Evolutionary conservation across 2,888 invertebrate genomes (phyloP), one percentile per base, ranked within the genome.

Genomic region (Melanophora roralis): DNA sequence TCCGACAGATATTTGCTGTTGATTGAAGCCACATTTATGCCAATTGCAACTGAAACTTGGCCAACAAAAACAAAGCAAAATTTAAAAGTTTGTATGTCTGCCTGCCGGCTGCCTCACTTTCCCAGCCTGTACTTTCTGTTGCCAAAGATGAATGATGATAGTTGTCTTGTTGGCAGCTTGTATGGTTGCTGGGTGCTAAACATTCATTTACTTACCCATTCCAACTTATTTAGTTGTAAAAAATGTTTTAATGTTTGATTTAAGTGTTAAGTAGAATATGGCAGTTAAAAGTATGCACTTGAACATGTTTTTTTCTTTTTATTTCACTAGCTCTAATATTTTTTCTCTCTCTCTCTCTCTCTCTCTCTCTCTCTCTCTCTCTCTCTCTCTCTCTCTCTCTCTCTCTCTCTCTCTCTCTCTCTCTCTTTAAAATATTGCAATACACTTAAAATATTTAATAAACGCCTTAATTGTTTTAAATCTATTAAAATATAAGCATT

Each of bases 21-120:
- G 81, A 78, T 73, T 76, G 80, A 82, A 78, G 79, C 79, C 76
- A 77, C 79, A 80, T 79, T 82, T 79, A 77, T 82, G 79, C 82
- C 82, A 82, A 79, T 78, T 82, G 78, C 71, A 81, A 78, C 59
- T 76, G 69, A 77, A 77, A 77, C 76, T 76, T 76, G 76, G 76
- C 76, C 69, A 69, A 76, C 16, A 69, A 69, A n/a, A 62, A 49
- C 43, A 53, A 62, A 72, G 45, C 59, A 57, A 51, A 65, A 77
- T 49, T 11, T 36, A 36, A 36, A 27, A 3, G 3, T 27, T 27
- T 5, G 27, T 3, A 5, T 27, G 6, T 27, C 6, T 27, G 3
- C 34, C 8, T 62, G 34, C 21, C 34, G 40, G 16, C 43, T 55
- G 27, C 12, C 38, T 27, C 34, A n/a, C n/a, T n/a, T n/a, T n/a